These are phyloP conservation scores for Helostoma temminkii DNA, from an alignment of 2,797 vertebrate genomes.

Conservation along the genomic window DNA sequence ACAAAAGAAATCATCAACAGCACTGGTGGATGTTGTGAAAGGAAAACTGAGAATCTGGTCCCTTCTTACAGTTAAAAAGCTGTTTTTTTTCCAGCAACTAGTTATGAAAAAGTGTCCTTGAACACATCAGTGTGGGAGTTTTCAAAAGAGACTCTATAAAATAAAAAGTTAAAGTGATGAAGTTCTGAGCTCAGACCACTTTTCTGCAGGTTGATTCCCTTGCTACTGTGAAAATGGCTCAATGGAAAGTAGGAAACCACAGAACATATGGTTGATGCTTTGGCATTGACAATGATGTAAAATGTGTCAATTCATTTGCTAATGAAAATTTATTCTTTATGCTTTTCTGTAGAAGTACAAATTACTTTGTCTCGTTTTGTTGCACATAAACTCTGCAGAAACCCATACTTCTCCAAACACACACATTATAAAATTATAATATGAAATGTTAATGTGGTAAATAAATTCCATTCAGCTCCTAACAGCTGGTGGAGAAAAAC, in stretches of 20 bases:
- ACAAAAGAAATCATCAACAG: neutral
- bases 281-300: neutral
- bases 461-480: slow-evolving; percentile 46
- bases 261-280: neutral
- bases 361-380: neutral
- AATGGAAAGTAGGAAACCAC: neutral
- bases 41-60: neutral
- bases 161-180: neutral
- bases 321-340: neutral
- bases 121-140: neutral
- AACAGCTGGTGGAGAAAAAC: slow-evolving; percentile 49
- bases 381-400: slow-evolving; percentile 1
- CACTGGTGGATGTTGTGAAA: neutral
- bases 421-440: slow-evolving; percentile 35
- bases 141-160: neutral
- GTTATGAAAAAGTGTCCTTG: slow-evolving; percentile 3
- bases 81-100: neutral
- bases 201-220: neutral
- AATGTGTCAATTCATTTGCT: too few relatives aligned
- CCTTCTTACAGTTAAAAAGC: slow-evolving; percentile 1
- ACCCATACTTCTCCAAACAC: slow-evolving; percentile 8
- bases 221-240: neutral
- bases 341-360: neutral
- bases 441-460: slow-evolving; percentile 54
- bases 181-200: neutral